Evolutionary conservation across 2,888 invertebrate genomes (phyloP).

Genomic region (Archips xylosteana): DNA sequence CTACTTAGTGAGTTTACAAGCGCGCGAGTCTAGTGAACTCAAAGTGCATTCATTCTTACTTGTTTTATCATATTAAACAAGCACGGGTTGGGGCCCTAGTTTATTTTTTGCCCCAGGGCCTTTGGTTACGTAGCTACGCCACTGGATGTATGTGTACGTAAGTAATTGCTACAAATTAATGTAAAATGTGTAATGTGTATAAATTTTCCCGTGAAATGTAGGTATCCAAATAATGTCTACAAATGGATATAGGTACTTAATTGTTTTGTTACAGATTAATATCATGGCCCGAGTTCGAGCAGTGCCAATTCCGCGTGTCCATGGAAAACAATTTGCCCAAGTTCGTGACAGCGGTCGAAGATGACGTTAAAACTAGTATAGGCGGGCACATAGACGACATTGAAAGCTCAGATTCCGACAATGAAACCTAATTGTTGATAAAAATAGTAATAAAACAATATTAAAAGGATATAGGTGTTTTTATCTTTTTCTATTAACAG

Average conservation of each 20-base stretch:
- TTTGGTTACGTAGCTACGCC: too few relatives aligned
- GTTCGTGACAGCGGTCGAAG: constrained; percentile 66
- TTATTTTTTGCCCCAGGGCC: too few relatives aligned
- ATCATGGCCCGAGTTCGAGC: constrained; percentile 88
- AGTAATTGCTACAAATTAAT: too few relatives aligned
- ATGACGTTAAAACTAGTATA: constrained; percentile 62
- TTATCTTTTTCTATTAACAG: constrained; percentile 44
- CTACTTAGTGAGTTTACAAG: too few relatives aligned
- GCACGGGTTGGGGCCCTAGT: too few relatives aligned
- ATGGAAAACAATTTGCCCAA: constrained; percentile 87
- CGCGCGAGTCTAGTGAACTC: too few relatives aligned
- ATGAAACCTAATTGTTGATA: constrained; percentile 46
- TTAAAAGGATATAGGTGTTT: constrained; percentile 60
- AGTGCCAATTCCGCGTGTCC: constrained; percentile 87
- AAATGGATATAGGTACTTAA: neutral
- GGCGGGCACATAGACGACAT: constrained; percentile 67
- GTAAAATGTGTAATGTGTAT: too few relatives aligned
- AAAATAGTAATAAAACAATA: constrained; percentile 55
- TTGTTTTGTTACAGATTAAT: constrained; percentile 73
- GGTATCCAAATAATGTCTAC: too few relatives aligned
- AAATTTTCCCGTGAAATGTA: too few relatives aligned
- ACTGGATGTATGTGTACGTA: too few relatives aligned
- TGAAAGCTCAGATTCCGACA: constrained; percentile 66
- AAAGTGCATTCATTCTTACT: too few relatives aligned
- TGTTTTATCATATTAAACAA: too few relatives aligned